Base-by-base conservation (phyloP, 2,888 invertebrate genomes). In the Tryphoninae sp. region DNA sequence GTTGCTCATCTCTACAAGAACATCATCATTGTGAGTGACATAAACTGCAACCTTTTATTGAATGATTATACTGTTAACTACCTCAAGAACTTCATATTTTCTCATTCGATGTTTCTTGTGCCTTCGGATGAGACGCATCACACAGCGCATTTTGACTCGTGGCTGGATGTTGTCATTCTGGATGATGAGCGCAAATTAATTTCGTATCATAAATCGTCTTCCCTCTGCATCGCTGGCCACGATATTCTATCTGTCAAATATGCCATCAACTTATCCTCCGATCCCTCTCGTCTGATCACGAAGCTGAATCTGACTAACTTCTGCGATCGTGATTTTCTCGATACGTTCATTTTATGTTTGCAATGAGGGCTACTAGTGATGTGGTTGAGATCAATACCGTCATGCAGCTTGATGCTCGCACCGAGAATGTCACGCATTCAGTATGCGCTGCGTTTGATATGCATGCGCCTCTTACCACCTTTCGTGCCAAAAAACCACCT, bases 141-240 rank as follows among this genome's bases (percentile, higher is more conserved):
- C 1, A 19, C 19, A 1, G 19, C 19, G 19, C 19, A 19, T 19
- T 19, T 1, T 1, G 19, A 19, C 19, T 19, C 19, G 19, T 19
- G 19, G 19, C 1, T 19, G 1, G 19, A 19, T 19, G 19, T 19
- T 19, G 19, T 19, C 1, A 19, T 19, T 19, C 19, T 19, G 0
- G 19, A 19, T 19, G 19, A 19, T 19, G 19, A 19, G 19, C 1
- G 19, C 19, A 19, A 19, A 19, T 19, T 19, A 1, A 19, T 19
- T 19, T 19, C 19, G 19, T 19, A 19, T 1, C 1, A 19, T 1
- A 19, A 19, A 19, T 19, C 19, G 26, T 26, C 45, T 9, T 13
- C 55, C 26, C 75, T 42, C 1, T 75, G 65, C 11, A 65, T 75
- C 1, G 23, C 64, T 2, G 65, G 75, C 7, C 75, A 65, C 11